A percentile compares a stretch with the other conserved stretches of the same genome.
Evolutionary conservation across 2,797 vertebrate species (phyloP).

Genomic region (Pygocentrus nattereri): DNA sequence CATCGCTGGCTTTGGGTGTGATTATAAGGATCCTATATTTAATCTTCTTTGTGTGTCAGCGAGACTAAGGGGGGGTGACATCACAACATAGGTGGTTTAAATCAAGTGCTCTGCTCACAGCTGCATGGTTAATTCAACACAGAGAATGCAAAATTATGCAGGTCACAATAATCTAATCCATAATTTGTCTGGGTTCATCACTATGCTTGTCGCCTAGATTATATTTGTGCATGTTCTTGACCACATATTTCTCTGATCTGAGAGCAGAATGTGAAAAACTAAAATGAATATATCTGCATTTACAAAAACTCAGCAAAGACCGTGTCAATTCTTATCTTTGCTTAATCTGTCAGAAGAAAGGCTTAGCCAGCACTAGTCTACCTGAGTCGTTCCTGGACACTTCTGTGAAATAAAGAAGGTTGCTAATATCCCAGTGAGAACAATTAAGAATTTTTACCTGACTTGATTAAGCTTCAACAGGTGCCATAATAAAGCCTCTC

Average conservation of each 20-base stretch:
- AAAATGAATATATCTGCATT: conserved; percentile 24
- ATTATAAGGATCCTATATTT: conserved; percentile 19
- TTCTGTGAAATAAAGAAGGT: neutral
- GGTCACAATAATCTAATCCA: neutral
- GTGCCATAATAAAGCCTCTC: conserved; percentile 25
- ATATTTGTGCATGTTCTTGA: neutral
- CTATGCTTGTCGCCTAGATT: neutral
- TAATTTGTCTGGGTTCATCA: neutral
- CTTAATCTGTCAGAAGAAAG: conserved; percentile 45
- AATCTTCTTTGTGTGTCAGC: conserved; percentile 29
- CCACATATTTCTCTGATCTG: neutral
- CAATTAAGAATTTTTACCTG: neutral
- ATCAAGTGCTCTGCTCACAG: neutral
- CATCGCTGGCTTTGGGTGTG: conserved; percentile 16
- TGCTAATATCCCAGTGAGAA: neutral
- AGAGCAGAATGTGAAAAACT: neutral
- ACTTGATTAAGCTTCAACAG: conserved; percentile 3
- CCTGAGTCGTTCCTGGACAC: neutral
- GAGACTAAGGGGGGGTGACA: conserved; percentile 9
- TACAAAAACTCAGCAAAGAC: conserved; percentile 4
- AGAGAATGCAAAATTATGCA: neutral
- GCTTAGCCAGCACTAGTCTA: neutral
- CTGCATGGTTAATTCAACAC: neutral
- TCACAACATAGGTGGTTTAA: neutral
- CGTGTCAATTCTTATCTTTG: conserved; percentile 22